These are phyloP conservation scores for Andrena bucephala DNA, from an alignment of 2,888 invertebrate species.

Conservation along the genomic window DNA sequence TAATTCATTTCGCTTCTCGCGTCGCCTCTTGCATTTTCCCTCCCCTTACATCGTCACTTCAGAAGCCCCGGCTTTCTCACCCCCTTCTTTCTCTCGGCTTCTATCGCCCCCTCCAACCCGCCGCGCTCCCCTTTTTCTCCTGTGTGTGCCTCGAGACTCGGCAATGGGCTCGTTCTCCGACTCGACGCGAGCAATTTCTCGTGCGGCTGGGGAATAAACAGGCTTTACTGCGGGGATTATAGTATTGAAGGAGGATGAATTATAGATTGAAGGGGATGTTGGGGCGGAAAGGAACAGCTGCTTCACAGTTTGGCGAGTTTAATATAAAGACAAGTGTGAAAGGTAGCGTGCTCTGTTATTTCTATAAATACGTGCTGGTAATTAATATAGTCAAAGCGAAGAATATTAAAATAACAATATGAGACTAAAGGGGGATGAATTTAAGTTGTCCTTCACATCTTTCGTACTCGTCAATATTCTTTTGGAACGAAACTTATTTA, in stretches of 20 bases:
- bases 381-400: no score
- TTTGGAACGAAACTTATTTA: no score
- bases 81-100: neutral
- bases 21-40: neutral
- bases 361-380: no score
- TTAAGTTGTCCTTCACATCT: no score
- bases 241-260: neutral
- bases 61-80: slow-evolving; percentile 11
- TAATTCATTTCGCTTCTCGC: slow-evolving; percentile 60
- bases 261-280: slow-evolving; percentile 2
- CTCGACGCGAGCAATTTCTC: slow-evolving; percentile 18
- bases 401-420: no score
- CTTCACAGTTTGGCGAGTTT: no score
- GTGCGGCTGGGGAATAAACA: slow-evolving; percentile 6
- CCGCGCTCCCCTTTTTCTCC: neutral
- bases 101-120: neutral
- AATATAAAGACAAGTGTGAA: no score
- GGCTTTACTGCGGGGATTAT: neutral
- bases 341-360: no score
- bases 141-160: neutral
- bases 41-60: slow-evolving; percentile 9
- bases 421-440: no score
- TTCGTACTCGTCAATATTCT: no score
- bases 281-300: neutral
- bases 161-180: slow-evolving; percentile 4